Conservation (phyloP, 2,797 vertebrate species). For the Myotis daubentonii region DNA sequence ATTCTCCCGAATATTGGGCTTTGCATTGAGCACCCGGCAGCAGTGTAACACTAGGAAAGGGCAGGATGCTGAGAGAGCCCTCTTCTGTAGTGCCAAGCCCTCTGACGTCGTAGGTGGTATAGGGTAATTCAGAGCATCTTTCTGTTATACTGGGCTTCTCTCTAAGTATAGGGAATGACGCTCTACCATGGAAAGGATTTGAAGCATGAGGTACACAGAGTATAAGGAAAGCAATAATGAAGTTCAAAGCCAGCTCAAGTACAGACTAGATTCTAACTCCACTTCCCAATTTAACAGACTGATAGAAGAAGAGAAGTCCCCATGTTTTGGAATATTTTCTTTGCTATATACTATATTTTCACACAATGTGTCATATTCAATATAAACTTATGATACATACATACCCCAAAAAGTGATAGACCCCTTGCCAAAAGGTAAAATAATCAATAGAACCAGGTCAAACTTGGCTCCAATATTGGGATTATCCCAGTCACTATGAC, state of each 20-base stretch:
- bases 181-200: neutral
- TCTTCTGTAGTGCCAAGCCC: neutral
- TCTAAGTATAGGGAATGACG: neutral
- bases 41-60: neutral
- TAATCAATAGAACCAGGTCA: neutral
- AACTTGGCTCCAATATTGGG: neutral
- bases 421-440: neutral
- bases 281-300: neutral
- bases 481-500: neutral
- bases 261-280: neutral
- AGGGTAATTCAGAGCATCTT: neutral
- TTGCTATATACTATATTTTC: neutral
- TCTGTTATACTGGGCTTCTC: neutral
- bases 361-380: neutral
- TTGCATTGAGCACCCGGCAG: neutral
- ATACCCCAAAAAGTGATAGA: neutral
- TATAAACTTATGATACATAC: neutral
- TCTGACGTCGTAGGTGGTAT: neutral
- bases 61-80: neutral
- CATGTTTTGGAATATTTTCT: neutral
- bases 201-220: neutral
- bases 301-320: neutral
- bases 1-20: neutral
- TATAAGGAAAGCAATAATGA: neutral
- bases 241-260: neutral